Base-by-base conservation (phyloP, 2,888 invertebrate species). In the Gasteruption jaculator region DNA sequence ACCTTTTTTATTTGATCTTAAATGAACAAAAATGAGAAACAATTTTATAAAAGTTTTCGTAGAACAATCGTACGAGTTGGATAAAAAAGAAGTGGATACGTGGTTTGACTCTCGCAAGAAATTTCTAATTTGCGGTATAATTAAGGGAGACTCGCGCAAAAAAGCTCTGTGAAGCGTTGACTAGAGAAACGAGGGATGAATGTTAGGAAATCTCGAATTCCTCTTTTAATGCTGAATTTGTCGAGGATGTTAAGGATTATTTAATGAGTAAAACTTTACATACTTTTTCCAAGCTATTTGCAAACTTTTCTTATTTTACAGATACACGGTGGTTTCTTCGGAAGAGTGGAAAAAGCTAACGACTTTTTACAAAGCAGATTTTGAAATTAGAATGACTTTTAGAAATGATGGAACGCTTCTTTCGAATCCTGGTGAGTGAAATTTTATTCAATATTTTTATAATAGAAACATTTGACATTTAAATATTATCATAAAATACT, bases 71-170 rank as follows among this genome's bases (percentile, higher is more conserved):
- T n/a, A n/a, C n/a, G n/a, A n/a, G n/a, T n/a, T n/a, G n/a, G n/a
- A n/a, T n/a, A n/a, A n/a, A n/a, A n/a, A n/a, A n/a, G n/a, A n/a
- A n/a, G n/a, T n/a, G n/a, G n/a, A n/a, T n/a, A n/a, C n/a, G n/a
- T n/a, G n/a, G n/a, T n/a, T n/a, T n/a, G n/a, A n/a, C n/a, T n/a
- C n/a, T n/a, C n/a, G n/a, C 62, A 64, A 64, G 63, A 63, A 64
- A 68, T 68, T 68, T 68, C 66, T 68, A 68, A 68, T 68, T 68
- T 68, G 65, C 64, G 68, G 66, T 64, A 68, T 67, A 68, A 68
- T 68, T 68, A 68, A 68, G 67, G 68, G 63, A 58, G 62, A 48
- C 56, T 46, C n/a, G 41, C 45, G 53, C 65, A 68, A 68, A 68
- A 68, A 67, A 49, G 57, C 50, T 54, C 54, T n/a, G n/a, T n/a